These are phyloP conservation scores for Limnephilus rhombicus DNA, from an alignment of 2,888 invertebrate species.

Conservation along the genomic window DNA sequence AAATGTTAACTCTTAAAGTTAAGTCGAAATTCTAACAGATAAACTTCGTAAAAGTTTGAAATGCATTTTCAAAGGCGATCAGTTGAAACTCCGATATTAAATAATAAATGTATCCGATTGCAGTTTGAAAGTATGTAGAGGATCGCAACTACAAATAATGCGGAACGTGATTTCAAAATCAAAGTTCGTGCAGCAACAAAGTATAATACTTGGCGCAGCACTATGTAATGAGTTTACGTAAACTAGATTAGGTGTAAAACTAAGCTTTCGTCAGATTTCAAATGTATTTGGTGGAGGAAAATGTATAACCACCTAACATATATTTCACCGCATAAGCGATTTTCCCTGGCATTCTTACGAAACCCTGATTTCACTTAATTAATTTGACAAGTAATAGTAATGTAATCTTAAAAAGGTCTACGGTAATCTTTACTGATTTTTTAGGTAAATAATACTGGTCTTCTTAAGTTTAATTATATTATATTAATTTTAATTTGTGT, in stretches of 20 bases:
- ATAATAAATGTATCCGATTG: neutral
- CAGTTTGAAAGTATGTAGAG: neutral
- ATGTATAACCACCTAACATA: neutral
- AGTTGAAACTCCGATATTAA: neutral
- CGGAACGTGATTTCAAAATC: neutral
- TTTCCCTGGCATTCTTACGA: neutral
- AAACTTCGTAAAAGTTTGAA: too few species aligned
- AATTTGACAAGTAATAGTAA: neutral
- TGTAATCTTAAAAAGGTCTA: neutral
- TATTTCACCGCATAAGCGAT: neutral
- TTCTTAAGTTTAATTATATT: too few species aligned
- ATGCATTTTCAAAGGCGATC: neutral
- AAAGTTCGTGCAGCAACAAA: neutral
- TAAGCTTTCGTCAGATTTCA: neutral
- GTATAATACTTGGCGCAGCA: neutral
- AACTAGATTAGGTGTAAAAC: neutral
- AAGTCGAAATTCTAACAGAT: too few species aligned
- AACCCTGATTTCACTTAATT: too few species aligned
- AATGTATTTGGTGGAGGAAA: neutral
- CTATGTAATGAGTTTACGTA: neutral
- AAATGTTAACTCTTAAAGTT: too few species aligned
- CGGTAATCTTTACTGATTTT: neutral
- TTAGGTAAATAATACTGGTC: neutral
- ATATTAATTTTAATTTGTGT: neutral
- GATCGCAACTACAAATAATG: neutral